Base-by-base conservation (phyloP, 2,113 vertebrate genomes). In the Gallinago media region DNA sequence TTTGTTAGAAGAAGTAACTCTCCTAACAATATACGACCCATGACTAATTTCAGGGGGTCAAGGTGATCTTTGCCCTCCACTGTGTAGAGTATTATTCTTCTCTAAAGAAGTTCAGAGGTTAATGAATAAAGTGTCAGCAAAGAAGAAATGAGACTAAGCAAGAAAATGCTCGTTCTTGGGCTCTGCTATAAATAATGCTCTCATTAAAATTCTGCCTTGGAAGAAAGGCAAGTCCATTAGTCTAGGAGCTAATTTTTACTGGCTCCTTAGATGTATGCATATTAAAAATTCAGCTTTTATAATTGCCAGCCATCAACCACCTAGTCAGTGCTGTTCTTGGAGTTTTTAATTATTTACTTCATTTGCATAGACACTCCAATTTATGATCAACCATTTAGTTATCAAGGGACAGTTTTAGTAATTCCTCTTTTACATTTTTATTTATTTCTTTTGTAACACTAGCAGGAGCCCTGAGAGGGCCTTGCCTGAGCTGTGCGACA, bases 341-440 rank as follows among this genome's bases (percentile, higher is more conserved):
- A 97, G 98, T 85, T 98, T 98, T 98, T 98, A 98, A 98, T 98
- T 98, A 98, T 98, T 98, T 98, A 98, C 97, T 98, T 98, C 98
- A 98, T 98, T 98, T 98, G 98, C 98, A 98, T 98, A 98, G 98
- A 97, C 97, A 97, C 92, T 98, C 95, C 97, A 97, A 98, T 98
- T 98, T 98, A 98, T 97, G 98, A 98, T 98, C 97, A 95, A 96
- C 97, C 95, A 95, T 97, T 98, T 97, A 95, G 96, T 96, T 98
- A 97, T 97, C 97, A 98, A 95, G 96, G 98, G 97, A 98, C 93
- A 97, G 96, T 97, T 97, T 98, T 96, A 96, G 96, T 78, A 95
- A 97, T 98, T 97, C 97, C 96, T 98, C 91, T 96, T 97, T 94
- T 93, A 86, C 40, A 49, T 94, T 98, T 98, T 97, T 98, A 98